Percentiles rank a stretch among this genome's conserved stretches.
phyloP scores from a whole-genome alignment of 2,888 invertebrate species.

The Lordiphosa fenestrarum region DNA sequence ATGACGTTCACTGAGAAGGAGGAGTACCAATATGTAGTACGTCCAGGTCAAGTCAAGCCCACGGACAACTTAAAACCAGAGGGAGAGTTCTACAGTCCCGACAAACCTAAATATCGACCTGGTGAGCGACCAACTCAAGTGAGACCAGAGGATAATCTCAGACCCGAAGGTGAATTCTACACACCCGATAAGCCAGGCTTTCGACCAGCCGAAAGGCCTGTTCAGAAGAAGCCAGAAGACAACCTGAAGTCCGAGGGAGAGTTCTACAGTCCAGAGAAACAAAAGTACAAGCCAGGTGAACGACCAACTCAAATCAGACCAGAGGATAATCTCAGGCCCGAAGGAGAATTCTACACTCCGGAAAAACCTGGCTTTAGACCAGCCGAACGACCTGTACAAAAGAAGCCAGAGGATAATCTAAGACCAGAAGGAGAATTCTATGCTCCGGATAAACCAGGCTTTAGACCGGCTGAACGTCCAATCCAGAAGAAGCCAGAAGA shows the following conservation, averaged over 20 bases:
- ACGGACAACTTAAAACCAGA: slow-evolving; percentile 82
- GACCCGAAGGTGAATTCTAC: slow-evolving; percentile 20
- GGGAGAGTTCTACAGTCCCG: slow-evolving; percentile 82
- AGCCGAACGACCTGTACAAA: slow-evolving; percentile 80
- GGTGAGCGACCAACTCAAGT: slow-evolving; percentile 80
- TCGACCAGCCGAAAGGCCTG: slow-evolving; percentile 76
- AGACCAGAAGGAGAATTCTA: slow-evolving; percentile 29
- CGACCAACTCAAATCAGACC: slow-evolving; percentile 81
- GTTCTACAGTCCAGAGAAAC: slow-evolving; percentile 74
- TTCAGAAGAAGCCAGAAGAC: slow-evolving; percentile 9
- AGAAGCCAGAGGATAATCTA: slow-evolving; percentile 80
- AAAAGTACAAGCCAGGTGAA: slow-evolving; percentile 80
- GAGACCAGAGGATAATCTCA: slow-evolving; percentile 83
- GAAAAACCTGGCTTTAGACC: slow-evolving; percentile 77
- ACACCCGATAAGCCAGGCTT: slow-evolving; percentile 74
- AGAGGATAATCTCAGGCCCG: slow-evolving; percentile 80
- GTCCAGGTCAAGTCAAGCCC: slow-evolving; percentile 80
- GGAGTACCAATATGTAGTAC: slow-evolving; percentile 81
- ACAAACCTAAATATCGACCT: slow-evolving; percentile 79
- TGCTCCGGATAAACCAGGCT: slow-evolving; percentile 63
- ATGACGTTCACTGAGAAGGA: slow-evolving; percentile 80
- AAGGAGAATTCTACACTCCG: slow-evolving; percentile 60
- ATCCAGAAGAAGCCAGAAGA: slow-evolving; percentile 77
- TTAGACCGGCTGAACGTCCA: slow-evolving; percentile 81
- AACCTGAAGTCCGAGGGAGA: slow-evolving; percentile 81